Percentiles rank a stretch among this genome's conserved stretches.
These are phyloP conservation scores for Sycon ciliatum DNA, from an alignment of 37 sponge, comb jelly and placozoan species.

Conservation along the genomic window DNA sequence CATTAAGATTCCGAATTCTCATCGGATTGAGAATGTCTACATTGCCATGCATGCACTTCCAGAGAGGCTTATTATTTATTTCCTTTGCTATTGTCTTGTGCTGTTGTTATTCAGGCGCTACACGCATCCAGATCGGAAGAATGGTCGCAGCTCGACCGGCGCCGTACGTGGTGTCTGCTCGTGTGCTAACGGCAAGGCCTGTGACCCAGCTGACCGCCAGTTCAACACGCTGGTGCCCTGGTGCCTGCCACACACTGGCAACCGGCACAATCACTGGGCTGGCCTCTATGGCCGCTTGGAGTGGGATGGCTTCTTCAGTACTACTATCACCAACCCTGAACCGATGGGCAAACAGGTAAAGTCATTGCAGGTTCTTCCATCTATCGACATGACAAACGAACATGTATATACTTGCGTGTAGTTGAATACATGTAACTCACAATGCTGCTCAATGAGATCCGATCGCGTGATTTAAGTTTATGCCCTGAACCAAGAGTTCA, in stretches of 20 bases:
- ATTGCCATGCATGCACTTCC: too few relatives aligned
- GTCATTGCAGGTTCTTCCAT: too few relatives aligned
- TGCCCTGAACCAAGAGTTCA: too few relatives aligned
- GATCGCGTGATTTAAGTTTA: too few relatives aligned
- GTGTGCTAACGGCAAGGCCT: slow-evolving; percentile 60
- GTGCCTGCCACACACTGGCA: slow-evolving; percentile 92
- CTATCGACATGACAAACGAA: too few relatives aligned
- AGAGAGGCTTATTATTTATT: too few relatives aligned
- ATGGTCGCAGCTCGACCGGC: slow-evolving; percentile 42
- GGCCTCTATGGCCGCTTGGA: slow-evolving; percentile 79
- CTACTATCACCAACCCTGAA: slow-evolving; percentile 90
- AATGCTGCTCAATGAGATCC: too few relatives aligned
- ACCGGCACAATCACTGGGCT: slow-evolving; percentile 86
- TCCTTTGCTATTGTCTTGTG: too few relatives aligned
- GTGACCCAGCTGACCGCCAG: slow-evolving; percentile 80
- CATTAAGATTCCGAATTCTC: too few relatives aligned
- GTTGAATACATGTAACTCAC: too few relatives aligned
- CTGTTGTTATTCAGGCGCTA: slow-evolving; percentile 54
- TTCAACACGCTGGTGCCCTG: slow-evolving; percentile 79
- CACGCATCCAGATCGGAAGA: slow-evolving; percentile 64
- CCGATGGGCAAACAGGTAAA: slow-evolving; percentile 91
- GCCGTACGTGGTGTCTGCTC: slow-evolving; percentile 66
- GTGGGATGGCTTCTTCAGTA: slow-evolving; percentile 89
- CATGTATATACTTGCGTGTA: too few relatives aligned
- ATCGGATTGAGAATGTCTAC: too few relatives aligned